A percentile compares a stretch with the other conserved stretches of the same genome.
phyloP scores from a whole-genome alignment of 2,113 vertebrate genomes.

The Engraulis encrasicolus region DNA sequence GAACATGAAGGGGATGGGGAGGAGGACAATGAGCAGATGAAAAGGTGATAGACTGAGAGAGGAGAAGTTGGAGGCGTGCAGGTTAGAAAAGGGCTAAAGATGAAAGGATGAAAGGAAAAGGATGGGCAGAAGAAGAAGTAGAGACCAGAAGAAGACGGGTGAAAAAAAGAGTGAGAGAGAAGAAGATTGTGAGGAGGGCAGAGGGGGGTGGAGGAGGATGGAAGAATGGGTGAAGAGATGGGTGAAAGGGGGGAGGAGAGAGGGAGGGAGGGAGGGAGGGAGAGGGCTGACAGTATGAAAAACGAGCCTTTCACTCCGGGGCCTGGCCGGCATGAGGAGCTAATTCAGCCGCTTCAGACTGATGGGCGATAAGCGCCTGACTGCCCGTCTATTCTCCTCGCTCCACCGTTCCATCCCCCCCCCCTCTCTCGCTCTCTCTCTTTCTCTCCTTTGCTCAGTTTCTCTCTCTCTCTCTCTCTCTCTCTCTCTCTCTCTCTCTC shows the following conservation, averaged over 20 bases:
- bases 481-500: background rate
- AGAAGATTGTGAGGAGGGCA: background rate
- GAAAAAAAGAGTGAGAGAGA: background rate
- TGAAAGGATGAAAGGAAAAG: too few species aligned
- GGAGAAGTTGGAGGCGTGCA: too few species aligned
- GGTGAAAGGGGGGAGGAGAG: background rate
- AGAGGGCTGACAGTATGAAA: slow-evolving; percentile 52
- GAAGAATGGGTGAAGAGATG: background rate
- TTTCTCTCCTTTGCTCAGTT: background rate
- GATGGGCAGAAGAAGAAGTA: background rate
- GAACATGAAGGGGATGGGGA: background rate
- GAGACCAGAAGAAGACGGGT: background rate
- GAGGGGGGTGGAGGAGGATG: slow-evolving; percentile 1
- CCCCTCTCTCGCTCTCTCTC: background rate
- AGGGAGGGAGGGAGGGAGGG: background rate
- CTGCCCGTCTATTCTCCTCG: slow-evolving; percentile 24
- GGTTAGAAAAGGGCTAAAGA: background rate
- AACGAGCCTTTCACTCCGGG: slow-evolving; percentile 51
- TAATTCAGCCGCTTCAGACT: slow-evolving; percentile 49
- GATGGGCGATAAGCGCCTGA: slow-evolving; percentile 46
- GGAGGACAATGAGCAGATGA: background rate
- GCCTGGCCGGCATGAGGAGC: slow-evolving; percentile 43
- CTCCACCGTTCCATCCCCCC: background rate
- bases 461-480: background rate
- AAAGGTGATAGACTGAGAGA: background rate